These are phyloP conservation scores for Porites evermanni DNA, from an alignment of 92 coral and sea anemone genomes.

Conservation along the genomic window DNA sequence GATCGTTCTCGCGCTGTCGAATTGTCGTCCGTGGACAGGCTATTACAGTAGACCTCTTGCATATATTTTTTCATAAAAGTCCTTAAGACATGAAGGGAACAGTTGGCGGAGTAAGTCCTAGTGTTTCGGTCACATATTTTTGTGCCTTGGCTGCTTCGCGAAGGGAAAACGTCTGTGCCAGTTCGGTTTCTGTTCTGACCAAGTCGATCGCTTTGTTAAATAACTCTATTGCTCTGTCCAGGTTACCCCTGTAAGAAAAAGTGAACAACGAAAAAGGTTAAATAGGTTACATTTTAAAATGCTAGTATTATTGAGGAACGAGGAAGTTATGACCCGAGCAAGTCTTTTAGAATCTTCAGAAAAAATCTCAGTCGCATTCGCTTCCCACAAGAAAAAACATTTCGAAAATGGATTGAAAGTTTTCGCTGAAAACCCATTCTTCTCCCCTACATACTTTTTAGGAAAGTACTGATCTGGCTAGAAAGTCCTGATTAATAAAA, in stretches of 20 bases:
- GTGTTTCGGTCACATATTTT: slow-evolving; percentile 85
- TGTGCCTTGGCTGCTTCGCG: slow-evolving; percentile 98
- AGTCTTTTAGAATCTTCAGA: too few relatives aligned
- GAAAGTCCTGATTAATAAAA: too few relatives aligned
- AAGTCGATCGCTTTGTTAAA: slow-evolving; percentile 86
- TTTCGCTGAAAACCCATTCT: too few relatives aligned
- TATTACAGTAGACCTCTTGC: background rate
- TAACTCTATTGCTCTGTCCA: slow-evolving; percentile 83
- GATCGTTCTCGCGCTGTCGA: too few relatives aligned
- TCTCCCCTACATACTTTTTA: too few relatives aligned
- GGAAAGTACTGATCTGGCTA: too few relatives aligned
- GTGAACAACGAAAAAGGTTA: background rate
- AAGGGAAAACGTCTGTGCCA: slow-evolving; percentile 94
- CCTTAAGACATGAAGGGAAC: slow-evolving; percentile 20
- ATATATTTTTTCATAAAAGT: background rate
- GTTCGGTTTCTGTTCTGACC: slow-evolving; percentile 93
- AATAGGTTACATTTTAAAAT: background rate
- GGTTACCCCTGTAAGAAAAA: slow-evolving; percentile 79
- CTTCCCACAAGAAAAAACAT: too few relatives aligned
- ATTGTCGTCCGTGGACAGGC: background rate
- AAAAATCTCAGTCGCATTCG: too few relatives aligned
- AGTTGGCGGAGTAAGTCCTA: slow-evolving; percentile 80
- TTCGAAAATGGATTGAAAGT: too few relatives aligned
- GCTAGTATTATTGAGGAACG: too few relatives aligned
- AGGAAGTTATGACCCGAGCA: too few relatives aligned